Evolutionary conservation across 1,140 invertebrate genomes (phyloP), one percentile per base, ranked within the genome.

Genomic region (Drosophila baimaii): DNA sequence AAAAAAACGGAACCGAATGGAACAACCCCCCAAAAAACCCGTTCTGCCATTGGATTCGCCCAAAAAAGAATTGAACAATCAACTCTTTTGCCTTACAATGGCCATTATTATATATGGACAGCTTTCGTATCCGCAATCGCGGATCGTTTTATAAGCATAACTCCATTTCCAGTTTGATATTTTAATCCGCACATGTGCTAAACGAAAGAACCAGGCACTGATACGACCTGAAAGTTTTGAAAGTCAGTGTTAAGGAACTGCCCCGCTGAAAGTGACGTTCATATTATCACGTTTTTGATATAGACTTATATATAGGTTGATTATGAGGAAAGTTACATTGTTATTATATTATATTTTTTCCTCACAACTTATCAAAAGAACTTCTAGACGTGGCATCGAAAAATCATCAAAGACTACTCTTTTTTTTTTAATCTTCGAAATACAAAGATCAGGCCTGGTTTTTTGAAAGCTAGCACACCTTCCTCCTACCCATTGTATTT

Each of bases 111-210:
- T 64, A 41, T 31, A 65, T 31, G 59, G 29, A 41, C 46, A 65
- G 44, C 61, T 71, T 71, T 70, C 9, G 33, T 49, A 71, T 71
- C 68, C 68, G 68, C 65, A 70, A 71, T 21, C 68, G 33, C n/a
- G 2, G 8, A 33, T 10, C 49, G 64, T 43, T 29, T 55, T 41
- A 44, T 46, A 46, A 49, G 3, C 29, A 52, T 21, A 52, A 69
- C 47, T 31, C n/a, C 31, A 15, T n/a, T 58, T 71, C 52, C 65
- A 71, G 68, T 71, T 71, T 71, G 65, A 70, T 70, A 70, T 70
- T 70, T 71, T 58, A 71, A 71, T 56, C 68, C 68, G 66, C 12
- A 17, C 19, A 70, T 71, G 51, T 71, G 65, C 65, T 37, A 70
- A 70, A 57, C 44, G 31, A 33, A 71, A 71, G 65, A 71, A 41